Conservation (phyloP, 2,797 vertebrate genomes). For the Rhabdomys pumilio region DNA sequence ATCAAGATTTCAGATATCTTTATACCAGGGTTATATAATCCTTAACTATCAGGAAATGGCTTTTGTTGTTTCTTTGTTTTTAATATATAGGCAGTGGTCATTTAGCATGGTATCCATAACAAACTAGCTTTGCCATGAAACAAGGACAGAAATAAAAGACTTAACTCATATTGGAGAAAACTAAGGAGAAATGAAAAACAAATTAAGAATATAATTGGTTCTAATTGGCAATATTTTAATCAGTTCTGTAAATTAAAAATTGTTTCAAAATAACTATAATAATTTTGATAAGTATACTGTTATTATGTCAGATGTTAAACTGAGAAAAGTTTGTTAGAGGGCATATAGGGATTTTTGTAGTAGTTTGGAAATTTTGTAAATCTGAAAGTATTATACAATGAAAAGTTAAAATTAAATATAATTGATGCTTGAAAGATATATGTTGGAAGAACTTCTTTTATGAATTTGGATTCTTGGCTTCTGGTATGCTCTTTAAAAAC, state of each 20-base stretch:
- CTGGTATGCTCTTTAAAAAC: background rate
- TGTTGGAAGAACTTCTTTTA: background rate
- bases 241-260: background rate
- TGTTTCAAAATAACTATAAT: background rate
- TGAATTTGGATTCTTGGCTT: background rate
- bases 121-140: background rate
- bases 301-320: background rate
- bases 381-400: background rate
- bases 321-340: background rate
- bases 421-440: background rate
- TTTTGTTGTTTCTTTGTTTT: background rate
- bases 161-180: background rate
- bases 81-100: background rate
- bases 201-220: background rate
- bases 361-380: background rate
- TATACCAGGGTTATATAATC: background rate
- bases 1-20: background rate
- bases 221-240: background rate
- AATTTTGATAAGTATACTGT: background rate
- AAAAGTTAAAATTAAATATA: constrained; percentile 18
- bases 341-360: background rate
- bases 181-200: background rate
- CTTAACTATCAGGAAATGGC: no score
- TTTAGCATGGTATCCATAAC: background rate
- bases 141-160: background rate